These are phyloP conservation scores for Heliothis peltigera DNA, from an alignment of 2,888 invertebrate genomes.

Conservation along the genomic window DNA sequence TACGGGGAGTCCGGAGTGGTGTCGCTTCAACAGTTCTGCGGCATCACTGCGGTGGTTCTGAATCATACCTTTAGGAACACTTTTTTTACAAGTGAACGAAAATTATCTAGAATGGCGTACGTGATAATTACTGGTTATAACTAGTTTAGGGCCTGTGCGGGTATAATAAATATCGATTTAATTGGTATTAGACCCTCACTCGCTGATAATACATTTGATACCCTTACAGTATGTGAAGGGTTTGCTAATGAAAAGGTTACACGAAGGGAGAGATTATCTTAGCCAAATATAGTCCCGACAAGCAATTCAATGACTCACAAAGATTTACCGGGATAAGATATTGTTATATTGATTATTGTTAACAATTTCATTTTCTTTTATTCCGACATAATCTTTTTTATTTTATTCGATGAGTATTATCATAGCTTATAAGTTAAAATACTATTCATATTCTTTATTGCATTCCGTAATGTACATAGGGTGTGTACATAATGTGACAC, in stretches of 20 bases:
- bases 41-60: too few species aligned
- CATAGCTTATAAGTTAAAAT: too few species aligned
- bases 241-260: constrained; percentile 57
- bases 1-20: too few species aligned
- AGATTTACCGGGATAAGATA: constrained; percentile 17
- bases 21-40: too few species aligned
- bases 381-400: too few species aligned
- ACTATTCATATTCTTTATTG: too few species aligned
- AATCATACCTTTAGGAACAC: too few species aligned
- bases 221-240: constrained; percentile 58
- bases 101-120: constrained; percentile 31
- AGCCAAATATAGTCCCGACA: constrained; percentile 36
- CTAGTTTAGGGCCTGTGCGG: constrained; percentile 40
- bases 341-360: constrained; percentile 6
- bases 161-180: constrained; percentile 56
- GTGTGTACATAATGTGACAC: too few species aligned
- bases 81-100: constrained; percentile 12
- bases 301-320: constrained; percentile 43
- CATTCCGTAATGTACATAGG: too few species aligned
- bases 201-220: constrained; percentile 55
- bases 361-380: constrained; percentile 5
- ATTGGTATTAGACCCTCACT: constrained; percentile 49
- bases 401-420: too few species aligned
- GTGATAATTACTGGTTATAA: constrained; percentile 47
- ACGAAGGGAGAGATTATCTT: constrained; percentile 49